These are phyloP conservation scores for Berghia stephanieae DNA, from an alignment of 1,140 invertebrate species.

Conservation along the genomic window DNA sequence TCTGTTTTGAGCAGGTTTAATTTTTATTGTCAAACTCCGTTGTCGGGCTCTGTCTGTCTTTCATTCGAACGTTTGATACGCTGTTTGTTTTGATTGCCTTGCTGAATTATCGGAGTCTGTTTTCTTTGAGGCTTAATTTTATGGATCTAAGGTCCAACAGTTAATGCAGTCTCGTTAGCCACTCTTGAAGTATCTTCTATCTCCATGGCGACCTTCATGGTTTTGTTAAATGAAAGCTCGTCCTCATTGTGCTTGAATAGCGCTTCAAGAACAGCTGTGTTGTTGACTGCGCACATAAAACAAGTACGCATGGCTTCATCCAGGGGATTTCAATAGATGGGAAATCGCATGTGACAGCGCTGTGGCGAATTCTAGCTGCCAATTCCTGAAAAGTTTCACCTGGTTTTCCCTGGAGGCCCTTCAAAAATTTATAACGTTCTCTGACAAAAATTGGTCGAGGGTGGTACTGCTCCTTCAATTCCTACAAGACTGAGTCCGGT, in stretches of 20 bases:
- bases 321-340: conserved; percentile 32
- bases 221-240: conserved; percentile 26
- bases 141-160: too few species aligned
- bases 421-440: conserved; percentile 30
- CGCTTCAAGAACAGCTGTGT: conserved; percentile 35
- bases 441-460: conserved; percentile 17
- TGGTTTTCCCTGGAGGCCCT: conserved; percentile 13
- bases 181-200: conserved; percentile 37
- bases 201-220: conserved; percentile 29
- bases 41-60: too few species aligned
- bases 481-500: too few species aligned
- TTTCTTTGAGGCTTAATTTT: too few species aligned
- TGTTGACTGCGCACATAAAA: conserved; percentile 28
- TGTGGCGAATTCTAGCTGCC: conserved; percentile 7
- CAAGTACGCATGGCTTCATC: conserved; percentile 35
- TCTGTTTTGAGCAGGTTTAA: too few species aligned
- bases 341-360: conserved; percentile 32
- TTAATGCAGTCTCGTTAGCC: too few species aligned
- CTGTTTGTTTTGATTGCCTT: too few species aligned
- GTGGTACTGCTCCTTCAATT: conserved; percentile 17
- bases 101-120: too few species aligned
- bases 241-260: conserved; percentile 34
- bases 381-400: conserved; percentile 15
- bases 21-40: too few species aligned
- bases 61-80: too few species aligned